Evolutionary conservation across 1,140 invertebrate genomes (phyloP).

Genomic region (Trialeurodes vaporariorum): DNA sequence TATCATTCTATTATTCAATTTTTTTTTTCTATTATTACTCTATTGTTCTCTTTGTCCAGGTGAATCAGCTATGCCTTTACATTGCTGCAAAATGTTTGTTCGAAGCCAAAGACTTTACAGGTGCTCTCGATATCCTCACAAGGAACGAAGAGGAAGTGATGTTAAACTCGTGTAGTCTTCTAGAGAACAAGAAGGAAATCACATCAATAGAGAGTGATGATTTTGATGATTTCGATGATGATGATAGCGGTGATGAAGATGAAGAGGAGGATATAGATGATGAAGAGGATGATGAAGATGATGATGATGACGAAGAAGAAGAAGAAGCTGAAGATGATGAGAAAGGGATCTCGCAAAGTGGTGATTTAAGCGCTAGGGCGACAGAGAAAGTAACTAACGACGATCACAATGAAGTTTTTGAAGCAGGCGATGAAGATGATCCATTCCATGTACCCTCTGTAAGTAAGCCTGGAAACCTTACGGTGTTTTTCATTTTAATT

Average conservation of each 20-base stretch:
- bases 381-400: not conserved
- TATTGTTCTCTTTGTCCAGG: conserved; percentile 42
- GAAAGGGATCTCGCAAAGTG: too few species aligned
- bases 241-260: not conserved
- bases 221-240: too few species aligned
- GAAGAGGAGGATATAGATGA: not conserved
- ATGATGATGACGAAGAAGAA: not conserved
- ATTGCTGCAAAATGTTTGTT: conserved; percentile 70
- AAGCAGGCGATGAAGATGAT: not conserved
- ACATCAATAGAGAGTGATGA: not conserved
- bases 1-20: too few species aligned
- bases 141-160: not conserved
- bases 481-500: too few species aligned
- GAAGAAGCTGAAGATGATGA: not conserved
- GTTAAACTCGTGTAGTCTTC: not conserved
- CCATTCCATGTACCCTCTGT: not conserved
- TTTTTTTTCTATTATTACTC: too few species aligned
- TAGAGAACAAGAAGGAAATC: not conserved
- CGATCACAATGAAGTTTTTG: not conserved
- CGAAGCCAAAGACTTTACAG: conserved; percentile 43
- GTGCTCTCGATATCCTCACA: conserved; percentile 17
- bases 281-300: not conserved
- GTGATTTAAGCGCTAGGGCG: not conserved
- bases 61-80: conserved; percentile 61
- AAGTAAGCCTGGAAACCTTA: too few species aligned